Percentiles rank a stretch among this genome's conserved stretches.
Conservation (phyloP, 2,113 vertebrate genomes). For the Brevimyrus niger region DNA sequence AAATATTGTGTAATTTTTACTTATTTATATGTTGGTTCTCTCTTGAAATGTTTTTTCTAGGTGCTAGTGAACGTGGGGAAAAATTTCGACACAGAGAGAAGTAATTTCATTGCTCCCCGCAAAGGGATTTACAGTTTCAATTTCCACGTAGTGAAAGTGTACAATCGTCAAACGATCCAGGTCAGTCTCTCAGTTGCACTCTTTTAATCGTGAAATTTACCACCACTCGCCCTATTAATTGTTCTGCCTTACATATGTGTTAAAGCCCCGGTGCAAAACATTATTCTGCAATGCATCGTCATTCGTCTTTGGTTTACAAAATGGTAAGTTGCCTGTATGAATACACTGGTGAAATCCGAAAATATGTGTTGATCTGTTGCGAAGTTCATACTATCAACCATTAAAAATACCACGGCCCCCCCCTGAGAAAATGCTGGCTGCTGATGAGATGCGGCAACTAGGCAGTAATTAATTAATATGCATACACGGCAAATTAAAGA, state of each 20-base stretch:
- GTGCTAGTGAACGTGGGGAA: constrained; percentile 88
- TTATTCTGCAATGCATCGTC: neutral
- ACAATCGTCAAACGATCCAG: constrained; percentile 98
- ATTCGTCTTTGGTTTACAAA: neutral
- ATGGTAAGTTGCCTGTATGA: neutral
- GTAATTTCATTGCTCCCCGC: constrained; percentile 89
- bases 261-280: neutral
- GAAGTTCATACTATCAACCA: neutral
- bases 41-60: constrained; percentile 47
- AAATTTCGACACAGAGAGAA: constrained; percentile 90
- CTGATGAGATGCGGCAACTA: constrained; percentile 38
- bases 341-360: neutral
- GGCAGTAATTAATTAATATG: constrained; percentile 48
- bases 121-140: constrained; percentile 99
- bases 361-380: neutral
- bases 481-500: constrained; percentile 18
- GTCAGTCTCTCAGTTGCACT: constrained; percentile 54
- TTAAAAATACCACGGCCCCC: constrained; percentile 30
- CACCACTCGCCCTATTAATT: neutral
- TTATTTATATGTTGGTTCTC: neutral
- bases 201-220: neutral
- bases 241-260: neutral
- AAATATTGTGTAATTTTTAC: neutral
- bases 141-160: constrained; percentile 98
- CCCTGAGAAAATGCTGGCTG: constrained; percentile 26